Evolutionary conservation across 2,797 vertebrate species (phyloP), one percentile per base, ranked within the genome.

Genomic region (Capromys pilorides): DNA sequence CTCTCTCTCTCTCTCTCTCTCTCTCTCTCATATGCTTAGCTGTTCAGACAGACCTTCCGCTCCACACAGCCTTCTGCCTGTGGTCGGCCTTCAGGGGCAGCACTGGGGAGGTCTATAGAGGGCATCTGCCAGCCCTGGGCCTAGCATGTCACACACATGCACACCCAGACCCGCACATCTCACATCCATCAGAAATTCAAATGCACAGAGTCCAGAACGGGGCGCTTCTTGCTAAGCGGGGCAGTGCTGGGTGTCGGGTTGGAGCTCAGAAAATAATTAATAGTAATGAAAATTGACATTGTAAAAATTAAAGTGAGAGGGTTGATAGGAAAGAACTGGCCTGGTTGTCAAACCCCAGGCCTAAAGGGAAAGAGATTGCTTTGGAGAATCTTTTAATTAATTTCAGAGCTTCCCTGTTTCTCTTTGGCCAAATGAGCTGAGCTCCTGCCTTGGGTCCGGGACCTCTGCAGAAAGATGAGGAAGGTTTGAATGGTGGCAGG

Each of bases 301-400:
- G 97, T 91, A 96, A 95, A 97, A 96, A 97, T 97, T 94, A 93
- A 96, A 97, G 95, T 82, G 96, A 96, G 97, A 88, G 94, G 85
- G 71, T 82, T 78, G 95, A 82, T 71, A 39, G 95, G 19, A 66
- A 96, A 90, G 94, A 93, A 92, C 90, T 69, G 93, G 95, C 73
- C 7, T 91, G 97, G 91, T 92, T 95, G 97, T 97, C 96, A 96
- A 81, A 96, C 88, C 95, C 49, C 62, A 16, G 94, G 94, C 97
- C 96, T 96, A 93, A 87, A 96, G 97, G 97, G 97, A 96, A 87
- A 75, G 88, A 64, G 88, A 93, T 61, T 90, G 96, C 97, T 96
- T 97, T 89, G 96, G 95, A 97, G 95, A 86, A 93, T 93, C 96
- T 97, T 97, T 96, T 96, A 97, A 97, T 97, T 97, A 97, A 97